phyloP scores from a whole-genome alignment of 2,888 invertebrate genomes.

The Micoletzkya japonica region DNA sequence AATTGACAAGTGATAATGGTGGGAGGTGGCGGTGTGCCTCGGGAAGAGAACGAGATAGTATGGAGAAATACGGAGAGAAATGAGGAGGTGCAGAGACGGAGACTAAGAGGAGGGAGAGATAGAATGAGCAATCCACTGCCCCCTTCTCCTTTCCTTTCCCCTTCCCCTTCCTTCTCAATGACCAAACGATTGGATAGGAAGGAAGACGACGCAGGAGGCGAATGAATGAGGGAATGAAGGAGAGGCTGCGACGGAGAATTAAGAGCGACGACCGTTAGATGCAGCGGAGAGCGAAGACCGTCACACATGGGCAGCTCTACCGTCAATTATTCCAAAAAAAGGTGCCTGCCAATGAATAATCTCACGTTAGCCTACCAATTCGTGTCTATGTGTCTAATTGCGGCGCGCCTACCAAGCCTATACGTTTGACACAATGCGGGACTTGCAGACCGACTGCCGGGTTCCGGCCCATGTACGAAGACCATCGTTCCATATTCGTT shows the following conservation, averaged over 20 bases:
- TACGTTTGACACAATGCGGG: no score
- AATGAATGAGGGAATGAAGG: constrained; percentile 8
- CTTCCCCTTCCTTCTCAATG: not conserved
- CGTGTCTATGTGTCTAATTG: no score
- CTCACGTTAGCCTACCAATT: no score
- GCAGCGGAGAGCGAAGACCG: no score
- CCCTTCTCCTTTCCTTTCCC: not conserved
- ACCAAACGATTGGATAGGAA: constrained; percentile 4
- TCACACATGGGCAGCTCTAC: no score
- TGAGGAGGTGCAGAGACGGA: not conserved
- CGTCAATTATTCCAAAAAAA: no score
- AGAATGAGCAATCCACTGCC: not conserved
- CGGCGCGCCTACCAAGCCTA: no score
- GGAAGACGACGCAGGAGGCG: no score
- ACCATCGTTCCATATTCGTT: no score
- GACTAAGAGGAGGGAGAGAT: constrained; percentile 1
- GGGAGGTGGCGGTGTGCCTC: not conserved
- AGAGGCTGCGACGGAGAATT: constrained; percentile 19
- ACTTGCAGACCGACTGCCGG: no score
- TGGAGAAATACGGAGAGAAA: not conserved
- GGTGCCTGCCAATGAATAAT: no score
- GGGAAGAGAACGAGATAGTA: constrained; percentile 1
- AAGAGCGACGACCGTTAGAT: constrained; percentile 6
- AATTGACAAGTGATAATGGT: constrained; percentile 9
- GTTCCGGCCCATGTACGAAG: no score